Evolutionary conservation across 2,888 invertebrate genomes (phyloP).

Genomic region (Tanypteryx hageni): DNA sequence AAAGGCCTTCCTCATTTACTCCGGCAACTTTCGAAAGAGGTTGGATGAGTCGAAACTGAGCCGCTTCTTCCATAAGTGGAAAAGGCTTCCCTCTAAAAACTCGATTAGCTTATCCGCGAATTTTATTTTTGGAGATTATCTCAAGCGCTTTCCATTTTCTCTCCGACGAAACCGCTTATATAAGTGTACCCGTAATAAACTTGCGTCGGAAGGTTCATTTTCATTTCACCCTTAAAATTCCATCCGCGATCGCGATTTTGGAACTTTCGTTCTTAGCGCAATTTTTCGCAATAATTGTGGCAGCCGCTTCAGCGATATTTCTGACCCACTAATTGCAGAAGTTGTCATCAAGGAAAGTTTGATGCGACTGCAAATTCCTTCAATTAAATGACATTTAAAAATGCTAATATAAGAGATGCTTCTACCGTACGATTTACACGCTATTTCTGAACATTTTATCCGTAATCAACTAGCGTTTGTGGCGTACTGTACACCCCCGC

Average conservation of each 20-base stretch:
- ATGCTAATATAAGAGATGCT: no score
- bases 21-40: background rate
- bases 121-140: background rate
- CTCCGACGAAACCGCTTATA: background rate
- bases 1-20: background rate
- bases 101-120: slow-evolving; percentile 1
- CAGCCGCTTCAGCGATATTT: no score
- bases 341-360: no score
- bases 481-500: no score
- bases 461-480: no score
- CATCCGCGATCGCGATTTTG: background rate
- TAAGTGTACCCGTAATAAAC: background rate
- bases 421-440: no score
- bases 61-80: background rate
- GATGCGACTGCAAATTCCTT: no score
- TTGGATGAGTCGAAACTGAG: background rate
- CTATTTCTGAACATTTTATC: no score
- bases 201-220: background rate
- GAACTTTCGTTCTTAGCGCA: background rate
- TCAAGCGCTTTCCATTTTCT: background rate
- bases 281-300: no score
- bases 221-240: background rate
- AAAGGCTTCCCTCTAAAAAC: background rate
- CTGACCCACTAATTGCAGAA: no score
- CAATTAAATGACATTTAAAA: no score